Conservation (phyloP, 2,797 vertebrate species). For the Gambelia wislizenii region DNA sequence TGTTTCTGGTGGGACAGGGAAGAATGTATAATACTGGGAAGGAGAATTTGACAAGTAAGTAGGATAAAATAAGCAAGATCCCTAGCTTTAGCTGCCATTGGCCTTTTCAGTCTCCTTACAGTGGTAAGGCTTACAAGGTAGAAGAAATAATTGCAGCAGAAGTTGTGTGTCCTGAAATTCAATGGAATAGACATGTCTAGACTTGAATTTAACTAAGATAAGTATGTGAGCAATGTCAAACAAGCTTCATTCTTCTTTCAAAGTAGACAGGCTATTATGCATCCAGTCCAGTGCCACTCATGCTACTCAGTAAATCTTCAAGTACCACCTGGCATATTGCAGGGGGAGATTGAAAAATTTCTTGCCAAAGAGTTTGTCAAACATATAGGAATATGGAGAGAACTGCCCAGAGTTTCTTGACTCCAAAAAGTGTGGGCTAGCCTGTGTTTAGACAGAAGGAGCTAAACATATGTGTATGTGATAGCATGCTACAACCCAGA, state of each 20-base stretch:
- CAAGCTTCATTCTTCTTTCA: not conserved
- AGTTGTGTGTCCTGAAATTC: not conserved
- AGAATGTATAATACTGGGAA: not conserved
- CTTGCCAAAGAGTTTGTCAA: not conserved
- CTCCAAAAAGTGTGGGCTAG: not conserved
- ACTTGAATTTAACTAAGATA: not conserved
- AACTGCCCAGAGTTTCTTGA: not conserved
- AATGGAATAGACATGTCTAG: too few species aligned
- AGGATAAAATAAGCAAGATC: not conserved
- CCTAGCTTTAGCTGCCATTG: not conserved
- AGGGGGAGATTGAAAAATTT: not conserved
- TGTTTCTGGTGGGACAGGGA: not conserved
- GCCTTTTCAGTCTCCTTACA: not conserved
- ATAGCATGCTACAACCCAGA: not conserved
- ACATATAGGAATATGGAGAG: not conserved
- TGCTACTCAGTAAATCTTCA: too few species aligned
- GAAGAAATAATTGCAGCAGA: not conserved
- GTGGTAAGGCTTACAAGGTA: not conserved
- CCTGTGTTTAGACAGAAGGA: not conserved
- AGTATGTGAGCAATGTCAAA: not conserved
- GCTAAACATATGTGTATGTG: not conserved
- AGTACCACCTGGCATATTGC: not conserved
- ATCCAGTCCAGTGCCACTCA: not conserved
- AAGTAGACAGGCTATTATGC: not conserved
- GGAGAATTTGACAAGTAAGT: not conserved